Percentiles rank a stretch among this genome's conserved stretches.
Evolutionary conservation across 2,113 vertebrate species (phyloP).

Genomic region (Xenopus tropicalis): UCB_Xtro_10.0 CM004448.2:21835001-21835500

Average conservation of each 20-base stretch:
- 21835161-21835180: background rate
- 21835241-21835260: background rate
- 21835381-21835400: too few relatives aligned
- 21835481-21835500: too few relatives aligned
- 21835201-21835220: slow-evolving; percentile 3
- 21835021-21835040: background rate
- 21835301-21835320: too few relatives aligned
- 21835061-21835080: background rate
- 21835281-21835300: background rate
- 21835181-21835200: background rate
- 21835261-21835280: background rate
- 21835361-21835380: too few relatives aligned
- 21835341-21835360: too few relatives aligned
- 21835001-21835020: background rate
- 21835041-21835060: background rate
- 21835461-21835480: too few relatives aligned
- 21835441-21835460: too few relatives aligned
- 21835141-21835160: background rate
- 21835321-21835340: too few relatives aligned
- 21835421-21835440: too few relatives aligned
- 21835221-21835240: background rate
- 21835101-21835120: background rate
- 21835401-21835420: too few relatives aligned
- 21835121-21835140: background rate
- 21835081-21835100: background rate